These are phyloP conservation scores for Pterocles gutturalis DNA, from an alignment of 2,113 vertebrate species.

Conservation along the genomic window DNA sequence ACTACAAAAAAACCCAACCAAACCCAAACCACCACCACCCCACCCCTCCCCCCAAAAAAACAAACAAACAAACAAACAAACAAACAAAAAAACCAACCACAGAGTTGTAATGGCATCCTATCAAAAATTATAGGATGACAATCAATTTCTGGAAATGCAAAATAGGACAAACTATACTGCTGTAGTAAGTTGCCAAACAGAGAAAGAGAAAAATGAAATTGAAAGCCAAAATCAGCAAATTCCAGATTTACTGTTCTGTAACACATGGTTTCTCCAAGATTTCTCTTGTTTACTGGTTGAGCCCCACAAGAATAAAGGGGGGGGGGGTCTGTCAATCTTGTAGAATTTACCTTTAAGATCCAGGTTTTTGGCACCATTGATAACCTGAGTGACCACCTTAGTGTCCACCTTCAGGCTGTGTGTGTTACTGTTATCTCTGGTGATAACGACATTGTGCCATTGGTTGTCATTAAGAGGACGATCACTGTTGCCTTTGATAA, in stretches of 20 bases:
- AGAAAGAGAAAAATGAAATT: background rate
- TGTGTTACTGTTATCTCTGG: conserved; percentile 95
- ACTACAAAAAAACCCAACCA: background rate
- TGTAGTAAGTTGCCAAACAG: background rate
- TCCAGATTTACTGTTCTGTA: background rate
- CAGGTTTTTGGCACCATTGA: conserved; percentile 98
- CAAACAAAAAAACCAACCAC: background rate
- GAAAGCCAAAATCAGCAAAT: background rate
- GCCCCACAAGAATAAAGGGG: background rate
- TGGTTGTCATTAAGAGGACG: conserved; percentile 95
- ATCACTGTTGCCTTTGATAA: conserved; percentile 97
- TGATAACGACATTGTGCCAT: conserved; percentile 98
- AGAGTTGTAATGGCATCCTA: background rate
- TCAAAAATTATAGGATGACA: background rate
- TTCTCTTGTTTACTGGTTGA: background rate
- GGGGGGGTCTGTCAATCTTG: background rate
- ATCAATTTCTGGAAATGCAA: background rate
- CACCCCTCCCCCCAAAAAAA: background rate
- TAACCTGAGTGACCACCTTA: conserved; percentile 91
- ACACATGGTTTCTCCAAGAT: background rate
- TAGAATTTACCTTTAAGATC: conserved; percentile 92
- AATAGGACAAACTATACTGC: background rate
- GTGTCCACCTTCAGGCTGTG: conserved; percentile 96
- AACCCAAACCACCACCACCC: background rate
- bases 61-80: background rate